Evolutionary conservation across 2,797 vertebrate species (phyloP), one percentile per base, ranked within the genome.

Genomic region (Coluber constrictor): DNA sequence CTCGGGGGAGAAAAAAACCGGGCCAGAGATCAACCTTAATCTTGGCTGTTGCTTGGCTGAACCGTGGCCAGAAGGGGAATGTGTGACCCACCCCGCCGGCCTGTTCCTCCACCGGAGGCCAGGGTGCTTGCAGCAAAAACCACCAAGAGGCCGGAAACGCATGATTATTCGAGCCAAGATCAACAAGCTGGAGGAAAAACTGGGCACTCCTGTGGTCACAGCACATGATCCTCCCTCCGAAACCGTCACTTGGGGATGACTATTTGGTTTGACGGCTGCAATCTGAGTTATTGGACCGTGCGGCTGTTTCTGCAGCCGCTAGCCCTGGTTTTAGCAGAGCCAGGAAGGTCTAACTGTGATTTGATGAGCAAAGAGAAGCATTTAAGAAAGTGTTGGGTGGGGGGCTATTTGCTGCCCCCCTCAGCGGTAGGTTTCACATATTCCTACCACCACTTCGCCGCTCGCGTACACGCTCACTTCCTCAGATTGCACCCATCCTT

Each of bases 181-280:
- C 83, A 89, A 59, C 70, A 18, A 83, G 47, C n/a, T 9, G 32
- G 86, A 88, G 91, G 60, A 89, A 90, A 74, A 55, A 25, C 37
- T 4, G 66, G 15, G 20, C 37, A 70, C 32, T 88, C 32, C 86
- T 89, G 92, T 15, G 87, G 87, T 92, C 70, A 32, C 79, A 57
- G 91, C 93, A 16, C 83, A 90, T 93, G 93, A 93, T 90, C 12
- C 51, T 20, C 13, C 37, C 37, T 70, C 57, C 89, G 92, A 70
- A 79, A 47, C 32, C 1, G 1, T 93, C 83, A n/a, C 20, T 57
- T n/a, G 29, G 57, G 32, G 79, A 66, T 70, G 89, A 87, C 61
- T 57, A 83, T 57, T 63, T 15, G 8, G 29, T 29, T 86, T n/a
- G 47, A 51, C 20, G 18, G 70, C 56, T 27, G 66, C 66, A 37